Evolutionary conservation across 1,140 invertebrate genomes (phyloP).

Genomic region (Pararge aegeria): DNA sequence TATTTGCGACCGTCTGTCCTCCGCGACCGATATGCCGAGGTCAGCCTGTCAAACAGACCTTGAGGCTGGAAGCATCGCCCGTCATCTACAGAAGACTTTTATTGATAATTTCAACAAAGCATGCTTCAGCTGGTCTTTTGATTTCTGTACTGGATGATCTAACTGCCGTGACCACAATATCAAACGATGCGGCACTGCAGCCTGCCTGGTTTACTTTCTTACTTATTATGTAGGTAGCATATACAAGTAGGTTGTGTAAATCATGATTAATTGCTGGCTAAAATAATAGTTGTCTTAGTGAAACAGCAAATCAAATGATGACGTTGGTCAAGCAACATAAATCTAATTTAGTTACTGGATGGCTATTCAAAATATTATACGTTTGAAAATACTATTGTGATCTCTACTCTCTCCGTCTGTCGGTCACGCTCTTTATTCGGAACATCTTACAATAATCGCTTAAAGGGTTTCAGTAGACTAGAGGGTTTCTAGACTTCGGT

Average conservation of each 20-base stretch:
- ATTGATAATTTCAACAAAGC: conserved; percentile 47
- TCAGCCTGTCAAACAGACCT: conserved; percentile 70
- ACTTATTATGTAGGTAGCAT: conserved; percentile 24
- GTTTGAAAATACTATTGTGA: too few species aligned
- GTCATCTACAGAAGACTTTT: conserved; percentile 63
- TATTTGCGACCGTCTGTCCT: conserved; percentile 77
- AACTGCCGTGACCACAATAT: conserved; percentile 27
- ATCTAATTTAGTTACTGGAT: too few species aligned
- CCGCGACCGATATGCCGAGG: conserved; percentile 77
- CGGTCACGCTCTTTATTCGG: too few species aligned
- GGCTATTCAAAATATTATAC: too few species aligned
- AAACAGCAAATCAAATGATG: too few species aligned
- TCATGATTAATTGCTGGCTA: neutral
- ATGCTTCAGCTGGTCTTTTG: conserved; percentile 1
- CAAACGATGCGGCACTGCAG: conserved; percentile 20
- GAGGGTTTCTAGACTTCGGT: too few species aligned
- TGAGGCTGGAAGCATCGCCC: conserved; percentile 63
- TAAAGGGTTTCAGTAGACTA: too few species aligned
- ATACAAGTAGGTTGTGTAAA: conserved; percentile 11
- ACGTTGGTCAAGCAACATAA: too few species aligned
- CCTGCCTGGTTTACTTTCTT: conserved; percentile 29
- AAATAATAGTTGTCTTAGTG: neutral
- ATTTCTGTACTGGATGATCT: conserved; percentile 23
- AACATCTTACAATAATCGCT: too few species aligned
- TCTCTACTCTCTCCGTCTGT: too few species aligned